These are phyloP conservation scores for Parambassis ranga DNA, from an alignment of 2,797 vertebrate genomes.

Conservation along the genomic window DNA sequence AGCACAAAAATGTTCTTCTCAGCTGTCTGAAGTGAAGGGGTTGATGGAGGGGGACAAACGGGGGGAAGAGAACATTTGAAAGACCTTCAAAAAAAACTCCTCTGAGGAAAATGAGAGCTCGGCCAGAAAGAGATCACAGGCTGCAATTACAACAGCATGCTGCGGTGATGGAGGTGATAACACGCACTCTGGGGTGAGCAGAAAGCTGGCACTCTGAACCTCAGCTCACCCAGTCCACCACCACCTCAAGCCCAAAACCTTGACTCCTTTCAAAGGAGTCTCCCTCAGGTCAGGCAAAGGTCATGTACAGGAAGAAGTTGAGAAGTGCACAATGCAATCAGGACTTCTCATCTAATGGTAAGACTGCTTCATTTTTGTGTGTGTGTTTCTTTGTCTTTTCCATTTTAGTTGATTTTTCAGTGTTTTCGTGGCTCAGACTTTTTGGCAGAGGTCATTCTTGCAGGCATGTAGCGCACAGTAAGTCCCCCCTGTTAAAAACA, in stretches of 20 bases:
- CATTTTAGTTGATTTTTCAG: conserved; percentile 29
- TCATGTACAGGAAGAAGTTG: conserved; percentile 81
- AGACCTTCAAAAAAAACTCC: conserved; percentile 81
- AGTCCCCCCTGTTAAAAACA: conserved; percentile 25
- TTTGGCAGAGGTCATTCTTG: conserved; percentile 22
- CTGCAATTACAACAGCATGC: conserved; percentile 91
- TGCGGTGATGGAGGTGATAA: conserved; percentile 90
- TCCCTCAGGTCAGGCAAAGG: conserved; percentile 83
- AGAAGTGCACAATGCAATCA: conserved; percentile 63
- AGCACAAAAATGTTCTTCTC: conserved; percentile 20
- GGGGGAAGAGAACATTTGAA: conserved; percentile 45
- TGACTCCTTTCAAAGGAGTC: conserved; percentile 80
- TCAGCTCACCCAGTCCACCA: conserved; percentile 50
- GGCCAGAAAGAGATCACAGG: conserved; percentile 80
- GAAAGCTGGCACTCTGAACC: conserved; percentile 78
- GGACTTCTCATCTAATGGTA: conserved; percentile 50
- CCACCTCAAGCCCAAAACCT: conserved; percentile 70
- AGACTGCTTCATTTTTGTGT: conserved; percentile 13
- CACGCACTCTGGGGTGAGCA: conserved; percentile 42
- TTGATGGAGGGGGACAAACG: conserved; percentile 37
- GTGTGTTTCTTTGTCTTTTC: conserved; percentile 20
- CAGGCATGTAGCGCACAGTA: not conserved
- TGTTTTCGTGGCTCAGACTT: conserved; percentile 14
- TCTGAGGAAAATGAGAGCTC: conserved; percentile 79
- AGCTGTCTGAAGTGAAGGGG: conserved; percentile 28